Evolutionary conservation across 2,797 vertebrate species (phyloP), one percentile per base, ranked within the genome.

Genomic region (Karalla daura): DNA sequence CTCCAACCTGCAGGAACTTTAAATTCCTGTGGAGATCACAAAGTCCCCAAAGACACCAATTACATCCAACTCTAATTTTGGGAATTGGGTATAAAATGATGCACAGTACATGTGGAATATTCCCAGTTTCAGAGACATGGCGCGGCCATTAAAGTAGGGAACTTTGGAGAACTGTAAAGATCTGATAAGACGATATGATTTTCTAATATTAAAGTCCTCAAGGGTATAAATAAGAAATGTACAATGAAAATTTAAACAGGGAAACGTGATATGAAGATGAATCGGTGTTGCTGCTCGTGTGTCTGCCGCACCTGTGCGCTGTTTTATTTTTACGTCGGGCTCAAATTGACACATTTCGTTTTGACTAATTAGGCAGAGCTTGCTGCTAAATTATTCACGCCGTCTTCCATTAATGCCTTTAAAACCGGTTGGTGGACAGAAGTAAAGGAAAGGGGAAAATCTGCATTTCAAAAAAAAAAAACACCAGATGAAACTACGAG

Each of bases 401-500:
- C 56, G 56, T 69, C 73, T 73, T 75, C 83, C 62, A 69, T 70
- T 84, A 87, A 76, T 83, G 68, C 61, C 70, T 86, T 81, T 83
- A 86, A 86, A 89, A 90, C 85, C 84, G 85, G 79, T 84, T n/a
- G 79, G 86, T 76, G 83, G 80, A 90, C 86, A 86, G 83, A 87
- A 81, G 81, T 71, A 81, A 80, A 85, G 79, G 69, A 81, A 81
- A 85, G 70, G 56, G 76, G 71, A 58, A 79, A 86, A 93, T 91
- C 89, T 88, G 89, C 90, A 91, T 92, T 90, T 91, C 74, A 90
- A 91, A 92, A 88, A 75, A 74, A 70, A 90, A 91, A 92, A 88
- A 75, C 76, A 70, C 64, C 74, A 85, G 80, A 90, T 89, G 82
- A 93, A 89, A 90, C 86, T 76, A 85, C 70, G 75, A 80, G 81